These are phyloP conservation scores for Gavialis gangeticus DNA, from an alignment of 2,113 vertebrate genomes.

Conservation along the genomic window DNA sequence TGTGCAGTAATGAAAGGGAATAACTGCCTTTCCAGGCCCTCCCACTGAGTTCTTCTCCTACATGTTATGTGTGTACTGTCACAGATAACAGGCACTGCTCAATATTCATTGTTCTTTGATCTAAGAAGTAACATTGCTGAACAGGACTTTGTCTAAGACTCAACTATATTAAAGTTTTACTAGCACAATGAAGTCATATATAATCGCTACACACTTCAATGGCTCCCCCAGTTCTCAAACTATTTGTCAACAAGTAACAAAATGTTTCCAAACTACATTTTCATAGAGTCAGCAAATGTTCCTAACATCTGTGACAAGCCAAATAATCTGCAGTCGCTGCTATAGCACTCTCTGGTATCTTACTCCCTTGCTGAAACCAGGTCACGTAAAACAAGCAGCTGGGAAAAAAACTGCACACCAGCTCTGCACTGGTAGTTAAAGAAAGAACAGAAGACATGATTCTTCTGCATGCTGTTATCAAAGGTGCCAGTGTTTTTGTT, in stretches of 20 bases:
- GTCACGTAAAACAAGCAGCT: fast-evolving
- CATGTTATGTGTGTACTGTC: not conserved
- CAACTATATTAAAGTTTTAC: no score
- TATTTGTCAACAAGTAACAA: not conserved
- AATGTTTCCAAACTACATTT: not conserved
- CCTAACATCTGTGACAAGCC: not conserved
- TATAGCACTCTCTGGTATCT: fast-evolving
- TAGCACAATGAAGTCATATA: not conserved
- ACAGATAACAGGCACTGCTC: not conserved
- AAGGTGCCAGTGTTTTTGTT: not conserved
- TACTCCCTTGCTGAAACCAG: fast-evolving
- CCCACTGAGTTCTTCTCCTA: not conserved
- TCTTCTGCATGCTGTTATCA: not conserved
- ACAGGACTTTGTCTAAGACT: not conserved
- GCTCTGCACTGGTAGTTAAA: not conserved
- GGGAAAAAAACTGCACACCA: not conserved
- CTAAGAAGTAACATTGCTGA: not conserved
- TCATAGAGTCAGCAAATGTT: not conserved
- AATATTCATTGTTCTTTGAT: not conserved
- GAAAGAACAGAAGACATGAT: fast-evolving
- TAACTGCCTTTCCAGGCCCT: not conserved
- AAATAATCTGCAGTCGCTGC: fast-evolving
- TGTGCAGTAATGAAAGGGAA: not conserved
- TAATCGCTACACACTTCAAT: not conserved
- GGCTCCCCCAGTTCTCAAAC: not conserved